phyloP scores from a whole-genome alignment of 2,888 invertebrate genomes.

The Biston stratarius region DNA sequence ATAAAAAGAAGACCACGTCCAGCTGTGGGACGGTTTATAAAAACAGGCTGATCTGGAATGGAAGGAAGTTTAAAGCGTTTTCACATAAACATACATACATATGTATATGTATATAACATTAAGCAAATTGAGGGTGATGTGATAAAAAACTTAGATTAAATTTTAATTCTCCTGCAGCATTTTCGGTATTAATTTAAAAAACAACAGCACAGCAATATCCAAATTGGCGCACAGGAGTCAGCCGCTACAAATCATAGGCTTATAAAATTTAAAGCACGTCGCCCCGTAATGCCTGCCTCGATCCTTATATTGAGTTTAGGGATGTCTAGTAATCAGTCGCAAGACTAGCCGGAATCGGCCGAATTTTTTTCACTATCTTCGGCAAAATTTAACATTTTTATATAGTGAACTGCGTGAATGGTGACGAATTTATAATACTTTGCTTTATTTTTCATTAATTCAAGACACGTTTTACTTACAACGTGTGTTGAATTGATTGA shows the following conservation, averaged over 20 bases:
- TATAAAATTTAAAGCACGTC: conserved; percentile 53
- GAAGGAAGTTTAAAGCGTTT: no score
- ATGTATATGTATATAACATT: no score
- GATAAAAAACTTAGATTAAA: neutral
- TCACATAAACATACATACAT: no score
- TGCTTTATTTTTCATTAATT: no score
- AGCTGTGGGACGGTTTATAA: no score
- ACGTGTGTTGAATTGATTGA: no score
- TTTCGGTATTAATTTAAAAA: conserved; percentile 41
- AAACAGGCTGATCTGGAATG: no score
- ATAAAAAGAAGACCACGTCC: no score
- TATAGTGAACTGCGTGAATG: no score
- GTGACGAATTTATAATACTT: no score
- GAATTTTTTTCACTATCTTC: neutral
- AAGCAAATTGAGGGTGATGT: neutral
- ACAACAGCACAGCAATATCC: conserved; percentile 45
- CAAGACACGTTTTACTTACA: no score
- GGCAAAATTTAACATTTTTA: no score
- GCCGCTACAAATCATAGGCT: conserved; percentile 59
- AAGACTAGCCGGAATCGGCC: neutral
- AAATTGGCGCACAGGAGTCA: conserved; percentile 34
- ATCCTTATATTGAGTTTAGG: conserved; percentile 9
- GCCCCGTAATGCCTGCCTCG: conserved; percentile 23
- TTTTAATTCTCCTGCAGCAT: conserved; percentile 19
- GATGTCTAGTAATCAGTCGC: conserved; percentile 8